Evolutionary conservation across 1,140 invertebrate species (phyloP), one percentile per base, ranked within the genome.

Genomic region (Drosophila tropicalis): DNA sequence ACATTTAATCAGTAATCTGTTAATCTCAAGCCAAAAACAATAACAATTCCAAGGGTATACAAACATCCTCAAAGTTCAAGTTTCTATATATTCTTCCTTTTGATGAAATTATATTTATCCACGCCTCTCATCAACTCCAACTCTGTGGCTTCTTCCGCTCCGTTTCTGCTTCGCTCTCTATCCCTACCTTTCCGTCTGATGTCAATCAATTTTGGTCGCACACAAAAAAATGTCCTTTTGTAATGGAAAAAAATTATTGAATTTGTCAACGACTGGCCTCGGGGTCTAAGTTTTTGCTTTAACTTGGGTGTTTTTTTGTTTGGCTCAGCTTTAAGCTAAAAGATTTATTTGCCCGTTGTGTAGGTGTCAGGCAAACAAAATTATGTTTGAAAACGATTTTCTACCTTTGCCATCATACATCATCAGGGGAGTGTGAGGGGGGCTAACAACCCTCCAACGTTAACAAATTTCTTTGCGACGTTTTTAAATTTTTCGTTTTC

Each of bases 211-310:
- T 87, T 83, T 71, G 76, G 74, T 78, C 62, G 73, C 67, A 34
- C 57, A 65, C 81, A 72, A 68, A 75, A 61, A 63, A 84, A 79
- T 80, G 76, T 73, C 72, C 65, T 56, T 57, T 81, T 81, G 80
- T 90, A 90, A 90, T 90, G 87, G 87, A 72, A 81, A 90, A 58
- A 90, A 90, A 90, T 90, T 90, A 90, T 90, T 90, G 87, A 90
- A 90, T 90, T 90, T 90, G 87, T 90, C 87, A 90, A 90, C 84
- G 87, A 79, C 77, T 78, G 83, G 84, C 75, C 79, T 44, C n/a
- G 34, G 40, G 10, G 41, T 51, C 19, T n/a, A 58, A 65, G 58
- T 41, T 54, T 55, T 29, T 67, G 73, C 47, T 67, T 65, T 64
- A 81, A 69, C 55, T n/a, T 19, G 25, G 34, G 12, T n/a, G 12